Evolutionary conservation across 1,140 invertebrate species (phyloP).

Genomic region (Caenorhabditis tropicalis): DNA sequence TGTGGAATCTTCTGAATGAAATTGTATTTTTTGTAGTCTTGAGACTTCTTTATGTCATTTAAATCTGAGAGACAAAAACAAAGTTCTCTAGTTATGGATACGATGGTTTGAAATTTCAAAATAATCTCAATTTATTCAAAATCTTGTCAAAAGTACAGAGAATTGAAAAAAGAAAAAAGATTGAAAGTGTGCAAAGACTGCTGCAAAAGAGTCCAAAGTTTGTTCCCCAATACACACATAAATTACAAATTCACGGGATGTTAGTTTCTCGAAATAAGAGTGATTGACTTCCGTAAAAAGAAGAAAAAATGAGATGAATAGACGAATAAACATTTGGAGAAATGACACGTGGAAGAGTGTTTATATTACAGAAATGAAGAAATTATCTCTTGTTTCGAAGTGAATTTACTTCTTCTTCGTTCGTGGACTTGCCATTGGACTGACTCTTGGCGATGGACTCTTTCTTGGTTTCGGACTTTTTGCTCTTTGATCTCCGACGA

Average conservation of each 20-base stretch:
- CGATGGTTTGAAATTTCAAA: no score
- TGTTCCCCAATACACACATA: background rate
- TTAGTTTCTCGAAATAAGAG: background rate
- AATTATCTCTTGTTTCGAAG: background rate
- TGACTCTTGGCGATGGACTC: no score
- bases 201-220: constrained; percentile 10
- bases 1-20: no score
- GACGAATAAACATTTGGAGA: background rate
- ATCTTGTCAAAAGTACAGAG: background rate
- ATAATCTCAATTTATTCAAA: no score
- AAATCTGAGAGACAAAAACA: no score
- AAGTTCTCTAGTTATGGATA: no score
- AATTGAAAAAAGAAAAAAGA: background rate
- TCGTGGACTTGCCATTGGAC: background rate
- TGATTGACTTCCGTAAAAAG: background rate
- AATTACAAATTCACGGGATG: constrained; percentile 23
- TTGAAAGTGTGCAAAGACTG: background rate
- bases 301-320: background rate
- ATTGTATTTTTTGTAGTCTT: no score
- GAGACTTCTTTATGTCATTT: no score
- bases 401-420: background rate
- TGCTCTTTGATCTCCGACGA: background rate
- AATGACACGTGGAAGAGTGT: background rate
- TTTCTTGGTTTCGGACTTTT: constrained; percentile 23
- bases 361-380: background rate